Base-by-base conservation (phyloP, 1,140 invertebrate species). In the Papilio glaucus region DNA sequence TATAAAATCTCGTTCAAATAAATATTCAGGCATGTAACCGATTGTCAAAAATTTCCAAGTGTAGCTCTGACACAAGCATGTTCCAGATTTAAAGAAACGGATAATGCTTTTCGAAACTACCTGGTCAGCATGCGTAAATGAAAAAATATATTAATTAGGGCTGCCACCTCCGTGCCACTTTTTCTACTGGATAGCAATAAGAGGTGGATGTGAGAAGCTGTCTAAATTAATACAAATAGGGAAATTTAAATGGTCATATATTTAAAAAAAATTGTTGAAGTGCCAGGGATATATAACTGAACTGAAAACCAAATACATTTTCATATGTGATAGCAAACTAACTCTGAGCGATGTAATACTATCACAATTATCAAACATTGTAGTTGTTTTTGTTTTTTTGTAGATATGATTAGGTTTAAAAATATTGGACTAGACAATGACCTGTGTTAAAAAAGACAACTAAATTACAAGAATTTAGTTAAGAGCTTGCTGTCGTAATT, bases 301-400 rank as follows among this genome's bases (percentile, higher is more conserved):
- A 57, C 4, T 21, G 24, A 24, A 57, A 57, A 9, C 15, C 21
- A 15, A 18, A 18, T 15, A 49, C 9, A 21, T 49, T 49, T 49
- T 49, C 15, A 33, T 2, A 6, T 4, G 24, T 26, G 12, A 6
- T 24, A 57, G 3, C n/a, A 13, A 21, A 24, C 21, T 26, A 33
- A 2, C 29, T 3, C 2, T 33, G 29, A 33, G 29, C 6, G 29
- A 33, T 6, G 29, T 33, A 33, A 33, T 33, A 24, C 7, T 26
- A 12, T 26, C 9, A 18, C 21, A 24, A 57, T 72, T 71, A 76
- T 73, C 71, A 53, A 26, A 53, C 49, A 10, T 10, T 57, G 7
- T 18, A 4, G 15, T 41, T 13, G 10, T 45, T 45, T 45, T 18
- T 18, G 15, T 15, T 4, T 24, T 18, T 57, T 21, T 49, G 18